These are phyloP conservation scores for Sapayoa aenigma DNA, from an alignment of 2,113 vertebrate species.

Conservation along the genomic window DNA sequence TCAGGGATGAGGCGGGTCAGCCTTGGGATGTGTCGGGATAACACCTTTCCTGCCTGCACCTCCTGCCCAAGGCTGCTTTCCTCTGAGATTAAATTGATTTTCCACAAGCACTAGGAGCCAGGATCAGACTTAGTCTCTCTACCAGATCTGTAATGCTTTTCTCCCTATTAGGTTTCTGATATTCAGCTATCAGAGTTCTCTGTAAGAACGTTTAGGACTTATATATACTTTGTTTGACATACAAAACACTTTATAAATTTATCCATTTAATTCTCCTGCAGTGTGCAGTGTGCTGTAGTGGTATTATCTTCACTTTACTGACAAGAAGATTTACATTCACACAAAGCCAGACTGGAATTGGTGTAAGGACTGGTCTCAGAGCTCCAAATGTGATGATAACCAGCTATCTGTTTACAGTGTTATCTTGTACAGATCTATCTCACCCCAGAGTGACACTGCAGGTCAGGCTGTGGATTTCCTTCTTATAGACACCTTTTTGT, in stretches of 20 bases:
- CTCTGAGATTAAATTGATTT: neutral
- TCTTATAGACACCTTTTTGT: neutral
- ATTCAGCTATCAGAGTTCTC: neutral
- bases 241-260: constrained; percentile 3
- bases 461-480: neutral
- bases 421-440: neutral
- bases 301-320: constrained; percentile 3
- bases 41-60: neutral
- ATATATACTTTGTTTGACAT: neutral
- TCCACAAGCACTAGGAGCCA: neutral
- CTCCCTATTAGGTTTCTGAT: neutral
- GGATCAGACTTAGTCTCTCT: neutral
- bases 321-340: constrained; percentile 27
- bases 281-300: neutral
- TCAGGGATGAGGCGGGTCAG: neutral
- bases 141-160: neutral
- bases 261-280: constrained; percentile 10
- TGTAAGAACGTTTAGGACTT: neutral
- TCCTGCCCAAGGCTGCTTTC: neutral
- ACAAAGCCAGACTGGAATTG: neutral
- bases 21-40: rapidly evolving
- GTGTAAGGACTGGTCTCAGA: neutral
- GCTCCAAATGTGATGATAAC: neutral
- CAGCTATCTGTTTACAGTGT: neutral
- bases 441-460: neutral